Conservation (phyloP, 2,888 invertebrate genomes). For the Parnassius orleans region DNA sequence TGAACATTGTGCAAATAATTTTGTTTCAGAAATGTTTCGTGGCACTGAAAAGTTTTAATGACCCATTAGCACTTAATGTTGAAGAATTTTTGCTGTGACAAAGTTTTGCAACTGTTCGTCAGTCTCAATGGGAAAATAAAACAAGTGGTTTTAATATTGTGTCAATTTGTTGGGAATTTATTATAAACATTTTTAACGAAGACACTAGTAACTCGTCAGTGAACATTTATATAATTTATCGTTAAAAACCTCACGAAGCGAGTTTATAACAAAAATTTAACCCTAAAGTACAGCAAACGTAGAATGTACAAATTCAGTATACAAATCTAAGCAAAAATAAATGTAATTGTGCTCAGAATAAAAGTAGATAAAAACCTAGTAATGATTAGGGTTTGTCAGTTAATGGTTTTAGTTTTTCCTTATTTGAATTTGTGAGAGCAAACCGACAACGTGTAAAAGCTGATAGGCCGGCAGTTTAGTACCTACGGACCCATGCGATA, state of each 20-base stretch:
- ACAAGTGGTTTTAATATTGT: conserved; percentile 12
- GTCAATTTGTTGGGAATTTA: conserved; percentile 3
- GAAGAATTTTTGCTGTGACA: conserved; percentile 24
- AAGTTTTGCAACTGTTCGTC: conserved; percentile 13
- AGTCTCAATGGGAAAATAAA: conserved; percentile 17
- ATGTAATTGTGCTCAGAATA: conserved; percentile 11
- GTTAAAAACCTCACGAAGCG: too few species aligned
- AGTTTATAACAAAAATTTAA: too few species aligned
- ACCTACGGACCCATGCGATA: conserved; percentile 44
- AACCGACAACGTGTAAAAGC: conserved; percentile 60
- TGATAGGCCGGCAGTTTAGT: conserved; percentile 62
- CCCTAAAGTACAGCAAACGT: too few species aligned
- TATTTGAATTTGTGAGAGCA: conserved; percentile 63
- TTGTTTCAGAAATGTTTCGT: conserved; percentile 35
- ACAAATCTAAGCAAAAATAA: background rate
- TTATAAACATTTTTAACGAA: background rate
- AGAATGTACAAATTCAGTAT: background rate
- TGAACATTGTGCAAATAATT: conserved; percentile 44
- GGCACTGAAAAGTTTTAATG: conserved; percentile 40
- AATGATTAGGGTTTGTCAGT: conserved; percentile 17
- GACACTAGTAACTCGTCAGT: background rate
- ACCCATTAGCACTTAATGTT: conserved; percentile 36
- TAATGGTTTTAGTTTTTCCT: conserved; percentile 30
- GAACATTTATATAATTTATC: too few species aligned
- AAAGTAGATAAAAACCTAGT: conserved; percentile 16